Conservation (phyloP, 2,888 invertebrate species). For the Agelastica alni region DNA sequence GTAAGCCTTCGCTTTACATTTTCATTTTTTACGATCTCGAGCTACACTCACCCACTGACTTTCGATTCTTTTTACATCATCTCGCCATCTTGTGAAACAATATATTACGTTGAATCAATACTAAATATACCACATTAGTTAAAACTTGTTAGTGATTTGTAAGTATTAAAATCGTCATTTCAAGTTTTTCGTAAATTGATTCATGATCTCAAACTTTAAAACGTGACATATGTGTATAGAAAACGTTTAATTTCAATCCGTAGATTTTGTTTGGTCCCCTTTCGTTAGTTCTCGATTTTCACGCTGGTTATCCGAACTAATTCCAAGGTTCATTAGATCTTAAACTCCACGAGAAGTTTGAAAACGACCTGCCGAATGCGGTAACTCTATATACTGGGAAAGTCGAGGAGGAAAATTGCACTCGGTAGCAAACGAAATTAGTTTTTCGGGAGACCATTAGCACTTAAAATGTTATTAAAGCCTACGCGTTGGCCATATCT, state of each 20-base stretch:
- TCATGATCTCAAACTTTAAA: constrained; percentile 5
- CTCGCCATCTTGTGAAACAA: too few species aligned
- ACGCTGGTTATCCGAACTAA: constrained; percentile 17
- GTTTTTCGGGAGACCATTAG: constrained; percentile 28
- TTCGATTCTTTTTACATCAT: too few species aligned
- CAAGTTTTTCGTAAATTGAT: too few species aligned
- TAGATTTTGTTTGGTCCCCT: not conserved
- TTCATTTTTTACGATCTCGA: too few species aligned
- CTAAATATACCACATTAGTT: too few species aligned
- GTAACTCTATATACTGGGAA: constrained; percentile 19
- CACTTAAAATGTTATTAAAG: constrained; percentile 26
- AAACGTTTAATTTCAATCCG: constrained; percentile 6
- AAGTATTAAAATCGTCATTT: too few species aligned
- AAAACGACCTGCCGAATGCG: constrained; percentile 21
- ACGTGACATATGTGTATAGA: constrained; percentile 1
- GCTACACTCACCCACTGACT: too few species aligned
- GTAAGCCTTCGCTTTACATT: too few species aligned
- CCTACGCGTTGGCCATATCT: constrained; percentile 14
- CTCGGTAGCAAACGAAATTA: constrained; percentile 21
- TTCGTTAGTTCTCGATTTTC: constrained; percentile 11
- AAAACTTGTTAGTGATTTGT: too few species aligned
- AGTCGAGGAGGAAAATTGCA: constrained; percentile 16
- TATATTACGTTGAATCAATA: too few species aligned
- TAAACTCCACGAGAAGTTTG: constrained; percentile 19
- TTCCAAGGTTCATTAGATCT: constrained; percentile 20